These are phyloP conservation scores for Patiria pectinifera DNA, from an alignment of 53 echinoderm and acorn worm genomes.

Conservation along the genomic window DNA sequence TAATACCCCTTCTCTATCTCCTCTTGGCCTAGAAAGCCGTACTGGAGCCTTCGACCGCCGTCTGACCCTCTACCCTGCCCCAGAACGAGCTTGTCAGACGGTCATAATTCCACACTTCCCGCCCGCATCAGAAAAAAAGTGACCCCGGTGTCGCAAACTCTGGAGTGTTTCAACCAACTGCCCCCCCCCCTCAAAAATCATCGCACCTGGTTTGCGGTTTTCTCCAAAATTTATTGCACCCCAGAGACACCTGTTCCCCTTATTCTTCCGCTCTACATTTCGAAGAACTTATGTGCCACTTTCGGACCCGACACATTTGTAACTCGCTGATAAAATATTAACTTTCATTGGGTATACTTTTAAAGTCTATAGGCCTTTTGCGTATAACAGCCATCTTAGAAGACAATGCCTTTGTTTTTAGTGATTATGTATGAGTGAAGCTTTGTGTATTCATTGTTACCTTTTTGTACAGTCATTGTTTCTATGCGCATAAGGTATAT, in stretches of 20 bases:
- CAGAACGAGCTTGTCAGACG: conserved; percentile 36
- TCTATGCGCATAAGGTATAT: no score
- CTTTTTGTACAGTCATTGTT: no score
- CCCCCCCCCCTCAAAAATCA: neutral
- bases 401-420: no score
- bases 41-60: conserved; percentile 38
- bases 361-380: no score
- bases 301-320: neutral
- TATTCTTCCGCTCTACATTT: neutral
- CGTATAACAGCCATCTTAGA: no score
- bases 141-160: conserved; percentile 29
- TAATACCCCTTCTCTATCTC: neutral
- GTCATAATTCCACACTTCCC: conserved; percentile 64
- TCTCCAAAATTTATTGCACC: neutral
- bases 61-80: neutral
- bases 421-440: no score
- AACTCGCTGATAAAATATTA: neutral
- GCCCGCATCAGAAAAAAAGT: conserved; percentile 3
- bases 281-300: neutral
- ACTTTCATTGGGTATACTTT: no score
- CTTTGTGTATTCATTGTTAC: no score
- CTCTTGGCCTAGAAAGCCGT: neutral
- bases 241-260: neutral
- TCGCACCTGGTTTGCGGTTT: conserved; percentile 31
- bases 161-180: conserved; percentile 25